Conservation (phyloP, 2,888 invertebrate species). For the Carterocephalus palaemon region DNA sequence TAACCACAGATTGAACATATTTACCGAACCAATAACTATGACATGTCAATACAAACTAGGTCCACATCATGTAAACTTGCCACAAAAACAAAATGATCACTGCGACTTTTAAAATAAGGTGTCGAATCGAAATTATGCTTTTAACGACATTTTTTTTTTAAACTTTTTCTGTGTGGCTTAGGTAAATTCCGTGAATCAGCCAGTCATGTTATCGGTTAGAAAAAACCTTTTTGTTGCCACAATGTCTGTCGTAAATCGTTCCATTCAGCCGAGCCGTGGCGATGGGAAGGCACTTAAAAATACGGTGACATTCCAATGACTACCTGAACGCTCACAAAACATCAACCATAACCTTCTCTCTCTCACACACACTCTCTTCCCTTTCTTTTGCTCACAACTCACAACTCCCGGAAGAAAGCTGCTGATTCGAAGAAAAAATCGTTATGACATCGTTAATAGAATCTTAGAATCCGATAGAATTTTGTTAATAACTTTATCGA, state of each 20-base stretch:
- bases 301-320: conserved; percentile 46
- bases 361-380: conserved; percentile 32
- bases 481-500: no score
- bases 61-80: conserved; percentile 32
- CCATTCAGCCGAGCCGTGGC: conserved; percentile 61
- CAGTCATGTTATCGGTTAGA: conserved; percentile 50
- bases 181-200: conserved; percentile 57
- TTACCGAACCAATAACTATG: conserved; percentile 28
- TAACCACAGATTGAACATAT: conserved; percentile 6
- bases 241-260: conserved; percentile 71
- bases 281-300: conserved; percentile 50
- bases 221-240: conserved; percentile 64
- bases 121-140: conserved; percentile 7
- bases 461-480: no score
- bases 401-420: conserved; percentile 25
- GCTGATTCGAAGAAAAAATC: no score
- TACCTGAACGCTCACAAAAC: conserved; percentile 42
- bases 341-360: conserved; percentile 32
- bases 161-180: conserved; percentile 21
- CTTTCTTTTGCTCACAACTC: conserved; percentile 33
- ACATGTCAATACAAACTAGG: conserved; percentile 35
- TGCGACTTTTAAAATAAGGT: not conserved
- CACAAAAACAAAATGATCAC: conserved; percentile 18
- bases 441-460: no score
- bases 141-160: conserved; percentile 9